Evolutionary conservation across 30 jellyfish, hydroid and myxozoan species (phyloP), one percentile per base, ranked within the genome.

Genomic region (Morbakka virulenta): DNA sequence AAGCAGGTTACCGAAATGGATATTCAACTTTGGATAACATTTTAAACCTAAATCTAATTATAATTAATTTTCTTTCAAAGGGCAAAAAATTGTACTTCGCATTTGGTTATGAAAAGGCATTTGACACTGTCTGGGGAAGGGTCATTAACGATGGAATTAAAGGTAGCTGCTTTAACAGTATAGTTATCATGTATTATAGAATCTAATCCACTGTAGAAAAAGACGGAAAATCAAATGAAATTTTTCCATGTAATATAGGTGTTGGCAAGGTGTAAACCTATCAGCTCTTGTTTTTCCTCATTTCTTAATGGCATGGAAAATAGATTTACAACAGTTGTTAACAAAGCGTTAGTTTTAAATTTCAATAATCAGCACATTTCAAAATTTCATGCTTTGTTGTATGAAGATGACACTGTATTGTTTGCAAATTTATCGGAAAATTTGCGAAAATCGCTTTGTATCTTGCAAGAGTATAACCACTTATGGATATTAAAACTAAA

Each of bases 61-160:
- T 35, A 29, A 34, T 34, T 30, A 4, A 68, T 0, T 68, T 68
- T 35, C 68, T 68, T 3, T 30, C 68, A 0, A 32, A 23, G 2
- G 80, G 80, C 20, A 68, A 68, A 35, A 68, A 68, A 31, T 23
- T 68, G 12, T 68, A 30, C 71, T 30, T 65, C 28, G 67, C 80
- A 32, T 68, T 68, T 35, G 80, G 47, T 13, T 68, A 68, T 23
- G 33, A 68, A 26, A 31, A 68, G 47, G 80, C 80, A 3, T 68
- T 68, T 30, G 70, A 68, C 33, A 68, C 80, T 68, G 80, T 68
- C 28, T 68, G 80, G 80, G 47, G 80, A 34, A 68, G 28, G 9
- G 23, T 67, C 32, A 17, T 67, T 17, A 67, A 67, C 36, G 29
- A 67, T 30, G 80, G 80, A 27, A 67, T 67, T 32, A 2, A 29